A percentile compares a stretch with the other conserved stretches of the same genome.
Evolutionary conservation across 2,113 vertebrate species (phyloP).

Genomic region (Pseudorhombus dupliciocellatus): DNA sequence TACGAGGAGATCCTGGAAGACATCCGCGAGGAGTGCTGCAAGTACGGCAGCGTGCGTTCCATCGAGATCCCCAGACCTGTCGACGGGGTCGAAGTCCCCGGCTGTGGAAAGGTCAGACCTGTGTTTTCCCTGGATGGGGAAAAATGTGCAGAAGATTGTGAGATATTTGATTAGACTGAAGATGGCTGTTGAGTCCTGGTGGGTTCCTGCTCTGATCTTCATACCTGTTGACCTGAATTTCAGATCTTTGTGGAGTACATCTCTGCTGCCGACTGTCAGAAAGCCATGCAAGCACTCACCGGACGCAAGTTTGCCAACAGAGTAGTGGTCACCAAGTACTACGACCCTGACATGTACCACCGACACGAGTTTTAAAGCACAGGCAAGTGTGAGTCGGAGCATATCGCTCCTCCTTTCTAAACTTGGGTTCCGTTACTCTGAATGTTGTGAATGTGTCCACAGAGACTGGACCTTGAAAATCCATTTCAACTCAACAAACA

Average conservation of each 20-base stretch:
- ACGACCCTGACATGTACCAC: constrained; percentile 82
- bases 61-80: constrained; percentile 82
- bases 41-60: constrained; percentile 81
- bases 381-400: neutral
- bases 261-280: constrained; percentile 82
- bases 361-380: constrained; percentile 79
- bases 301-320: constrained; percentile 84
- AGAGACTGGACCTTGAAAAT: constrained; percentile 33
- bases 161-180: too few species aligned
- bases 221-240: neutral
- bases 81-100: constrained; percentile 79
- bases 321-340: constrained; percentile 85
- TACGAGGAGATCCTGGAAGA: constrained; percentile 85
- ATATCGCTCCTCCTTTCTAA: constrained; percentile 1
- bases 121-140: too few species aligned
- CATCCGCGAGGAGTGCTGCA: constrained; percentile 83
- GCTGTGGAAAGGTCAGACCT: constrained; percentile 78
- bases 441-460: constrained; percentile 34
- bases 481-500: constrained; percentile 34
- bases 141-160: too few species aligned
- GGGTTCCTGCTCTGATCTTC: neutral
- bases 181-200: too few species aligned
- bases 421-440: constrained; percentile 14
- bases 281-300: constrained; percentile 83
- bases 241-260: constrained; percentile 84